Conservation (phyloP, 2,797 vertebrate genomes). For the Alcedo quadribrachys region DNA sequence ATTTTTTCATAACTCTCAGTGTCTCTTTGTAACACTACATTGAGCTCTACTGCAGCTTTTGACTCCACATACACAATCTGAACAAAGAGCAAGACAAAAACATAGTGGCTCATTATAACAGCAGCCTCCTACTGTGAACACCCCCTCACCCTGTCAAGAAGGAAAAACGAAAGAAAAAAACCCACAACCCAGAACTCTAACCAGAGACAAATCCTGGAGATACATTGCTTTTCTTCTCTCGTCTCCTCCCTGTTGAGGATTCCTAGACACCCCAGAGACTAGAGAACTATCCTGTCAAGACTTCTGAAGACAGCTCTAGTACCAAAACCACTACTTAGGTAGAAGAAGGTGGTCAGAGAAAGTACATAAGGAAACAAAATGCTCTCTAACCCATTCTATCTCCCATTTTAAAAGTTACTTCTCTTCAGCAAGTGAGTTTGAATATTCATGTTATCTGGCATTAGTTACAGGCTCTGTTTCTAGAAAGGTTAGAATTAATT, state of each 20-base stretch:
- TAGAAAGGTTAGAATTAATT: background rate
- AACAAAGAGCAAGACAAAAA: constrained; percentile 44
- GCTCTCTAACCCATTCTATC: background rate
- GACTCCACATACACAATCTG: background rate
- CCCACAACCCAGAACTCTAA: background rate
- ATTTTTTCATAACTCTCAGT: background rate
- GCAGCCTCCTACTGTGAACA: constrained; percentile 17
- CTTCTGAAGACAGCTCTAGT: background rate
- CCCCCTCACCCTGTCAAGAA: constrained; percentile 11
- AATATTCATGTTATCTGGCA: background rate
- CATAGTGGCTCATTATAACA: background rate
- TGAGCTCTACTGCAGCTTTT: background rate
- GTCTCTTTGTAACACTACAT: background rate
- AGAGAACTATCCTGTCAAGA: background rate
- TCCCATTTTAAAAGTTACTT: background rate
- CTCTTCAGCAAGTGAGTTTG: background rate
- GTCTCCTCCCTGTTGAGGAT: background rate
- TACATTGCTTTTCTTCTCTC: background rate
- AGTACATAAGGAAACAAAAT: background rate
- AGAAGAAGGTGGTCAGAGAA: background rate
- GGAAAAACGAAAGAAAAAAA: background rate
- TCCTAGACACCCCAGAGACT: background rate
- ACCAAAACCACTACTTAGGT: background rate
- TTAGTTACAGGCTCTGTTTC: background rate
- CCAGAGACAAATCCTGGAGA: background rate